These are phyloP conservation scores for Alethe diademata DNA, from an alignment of 2,113 vertebrate genomes.

Conservation along the genomic window DNA sequence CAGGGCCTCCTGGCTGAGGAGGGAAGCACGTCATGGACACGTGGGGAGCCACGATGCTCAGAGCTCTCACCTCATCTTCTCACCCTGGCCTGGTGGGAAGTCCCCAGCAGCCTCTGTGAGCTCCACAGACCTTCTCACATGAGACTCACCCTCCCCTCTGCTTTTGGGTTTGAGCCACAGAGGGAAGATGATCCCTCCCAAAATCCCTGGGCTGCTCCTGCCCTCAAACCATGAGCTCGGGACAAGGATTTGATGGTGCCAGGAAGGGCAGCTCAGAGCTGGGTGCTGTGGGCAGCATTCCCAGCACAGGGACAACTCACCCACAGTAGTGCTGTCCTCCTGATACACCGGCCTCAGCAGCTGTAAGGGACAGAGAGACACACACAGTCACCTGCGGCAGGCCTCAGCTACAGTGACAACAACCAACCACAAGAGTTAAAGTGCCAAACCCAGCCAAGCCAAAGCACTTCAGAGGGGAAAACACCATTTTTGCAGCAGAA, in stretches of 20 bases:
- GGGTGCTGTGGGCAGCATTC: background rate
- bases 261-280: background rate
- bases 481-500: background rate
- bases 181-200: background rate
- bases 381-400: background rate
- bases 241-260: background rate
- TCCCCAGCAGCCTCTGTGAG: background rate
- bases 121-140: background rate
- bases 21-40: accelerated
- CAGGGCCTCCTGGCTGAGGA: accelerated
- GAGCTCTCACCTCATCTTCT: background rate
- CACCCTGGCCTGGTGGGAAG: background rate
- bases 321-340: constrained; percentile 78
- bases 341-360: constrained; percentile 87
- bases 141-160: background rate
- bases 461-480: background rate
- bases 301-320: constrained; percentile 70
- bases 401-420: background rate
- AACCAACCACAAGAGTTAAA: background rate
- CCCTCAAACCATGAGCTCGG: accelerated
- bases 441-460: background rate
- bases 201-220: background rate
- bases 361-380: constrained; percentile 59
- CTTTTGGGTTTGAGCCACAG: background rate
- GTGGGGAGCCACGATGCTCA: background rate